Percentiles rank a stretch among this genome's conserved stretches.
Conservation (phyloP, 1,140 invertebrate genomes). For the Heliconius melpomene region DNA sequence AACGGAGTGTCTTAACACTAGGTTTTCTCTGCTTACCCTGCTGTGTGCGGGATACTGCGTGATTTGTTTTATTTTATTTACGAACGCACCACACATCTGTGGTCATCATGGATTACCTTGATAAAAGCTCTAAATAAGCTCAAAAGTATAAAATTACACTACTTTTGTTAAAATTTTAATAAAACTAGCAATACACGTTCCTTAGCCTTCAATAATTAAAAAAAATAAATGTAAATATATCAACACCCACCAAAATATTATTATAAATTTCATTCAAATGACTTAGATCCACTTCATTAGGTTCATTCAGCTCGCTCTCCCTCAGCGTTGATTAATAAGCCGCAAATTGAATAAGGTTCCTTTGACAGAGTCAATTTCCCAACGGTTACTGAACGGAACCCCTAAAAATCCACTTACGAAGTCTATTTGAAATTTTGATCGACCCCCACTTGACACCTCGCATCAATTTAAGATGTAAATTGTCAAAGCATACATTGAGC, state of each 20-base stretch:
- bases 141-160: too few species aligned
- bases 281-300: conserved; percentile 20
- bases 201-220: neutral
- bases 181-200: too few species aligned
- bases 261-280: conserved; percentile 8
- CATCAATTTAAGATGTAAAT: conserved; percentile 79
- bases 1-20: too few species aligned
- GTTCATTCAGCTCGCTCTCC: conserved; percentile 30
- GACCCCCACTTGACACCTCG: conserved; percentile 75
- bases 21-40: too few species aligned
- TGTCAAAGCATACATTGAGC: conserved; percentile 64
- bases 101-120: too few species aligned
- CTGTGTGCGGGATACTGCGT: too few species aligned
- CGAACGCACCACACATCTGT: too few species aligned
- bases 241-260: conserved; percentile 8
- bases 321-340: conserved; percentile 72
- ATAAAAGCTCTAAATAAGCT: too few species aligned
- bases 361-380: conserved; percentile 79
- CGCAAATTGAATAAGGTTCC: conserved; percentile 71
- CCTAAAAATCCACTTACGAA: conserved; percentile 76
- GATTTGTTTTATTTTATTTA: too few species aligned
- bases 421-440: conserved; percentile 80
- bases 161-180: too few species aligned
- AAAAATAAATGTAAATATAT: neutral
- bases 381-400: conserved; percentile 59